Base-by-base conservation (phyloP, 2,888 invertebrate genomes). In the Plebejus argus region DNA sequence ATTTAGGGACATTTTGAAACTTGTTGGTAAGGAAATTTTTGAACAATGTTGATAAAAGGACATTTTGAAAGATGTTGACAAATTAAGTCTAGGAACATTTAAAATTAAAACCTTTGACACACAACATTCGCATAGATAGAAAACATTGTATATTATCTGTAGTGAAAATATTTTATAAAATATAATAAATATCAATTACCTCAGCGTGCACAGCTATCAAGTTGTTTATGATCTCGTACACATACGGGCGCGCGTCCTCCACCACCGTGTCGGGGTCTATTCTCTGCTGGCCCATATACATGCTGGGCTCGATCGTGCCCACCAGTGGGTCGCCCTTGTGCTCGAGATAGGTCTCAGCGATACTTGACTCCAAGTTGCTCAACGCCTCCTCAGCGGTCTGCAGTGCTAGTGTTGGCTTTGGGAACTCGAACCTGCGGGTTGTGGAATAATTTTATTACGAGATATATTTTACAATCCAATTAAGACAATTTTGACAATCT, bases 271-370 rank as follows among this genome's bases (percentile, higher is more conserved):
- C 96, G 0, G 96, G 96, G 84, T 97, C 96, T 96, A 98, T 98
- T 86, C 97, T 97, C 86, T 98, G 97, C 78, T 96, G 95, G 0
- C 98, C 98, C 86, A 98, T 95, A 90, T 99, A 99, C 98, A 99
- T 99, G 80, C 98, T 98, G 7, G 98, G 98, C 90, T 99, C 99
- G 81, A 99, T 98, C 7, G 97, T 98, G n/a, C 98, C 99, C 35
- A 99, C 98, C 15, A 99, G 94, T 0, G 99, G 99, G 91, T 99
- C 98, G 71, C 98, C 97, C 86, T 98, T 98, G 85, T 97, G 97
- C 88, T 99, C 99, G 76, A 98, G 93, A 86, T 97, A 98, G 2
- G 96, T 96, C 84, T 98, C 97, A 18, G 97, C 95, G 78, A 98
- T 96, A 7, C 94, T 94, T 3, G 92, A 91, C 83, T 96, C 96